Evolutionary conservation across 1,140 invertebrate genomes (phyloP).

Genomic region (Zaprionus ornatus): DNA sequence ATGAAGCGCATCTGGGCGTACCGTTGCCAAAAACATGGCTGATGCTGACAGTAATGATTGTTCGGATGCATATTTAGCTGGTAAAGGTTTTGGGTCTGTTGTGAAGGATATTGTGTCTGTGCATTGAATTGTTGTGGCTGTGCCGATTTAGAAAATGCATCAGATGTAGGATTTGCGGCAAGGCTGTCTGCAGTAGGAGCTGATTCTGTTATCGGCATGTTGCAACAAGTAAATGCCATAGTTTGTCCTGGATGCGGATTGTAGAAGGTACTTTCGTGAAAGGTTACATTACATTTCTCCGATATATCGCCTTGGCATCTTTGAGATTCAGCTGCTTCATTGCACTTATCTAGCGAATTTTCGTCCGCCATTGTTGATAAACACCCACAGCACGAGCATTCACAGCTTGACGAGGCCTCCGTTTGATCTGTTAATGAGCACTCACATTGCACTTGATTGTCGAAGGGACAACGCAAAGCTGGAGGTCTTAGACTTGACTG

Average conservation of each 20-base stretch:
- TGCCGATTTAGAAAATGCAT: background rate
- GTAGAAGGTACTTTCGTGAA: background rate
- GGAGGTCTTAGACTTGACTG: constrained; percentile 41
- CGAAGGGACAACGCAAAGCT: background rate
- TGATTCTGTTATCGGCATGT: background rate
- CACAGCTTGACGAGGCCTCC: background rate
- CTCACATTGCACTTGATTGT: background rate
- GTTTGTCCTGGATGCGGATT: background rate
- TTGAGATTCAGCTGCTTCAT: background rate
- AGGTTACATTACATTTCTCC: background rate
- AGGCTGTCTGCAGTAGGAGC: background rate
- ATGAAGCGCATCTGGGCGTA: constrained; percentile 66
- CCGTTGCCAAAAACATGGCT: constrained; percentile 42
- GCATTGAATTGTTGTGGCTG: background rate
- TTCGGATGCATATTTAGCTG: background rate
- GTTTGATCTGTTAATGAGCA: background rate
- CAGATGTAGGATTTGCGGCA: background rate
- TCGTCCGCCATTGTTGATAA: background rate
- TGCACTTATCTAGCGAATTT: background rate
- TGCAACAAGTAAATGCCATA: background rate
- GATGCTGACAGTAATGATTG: constrained; percentile 27
- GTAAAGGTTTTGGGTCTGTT: background rate
- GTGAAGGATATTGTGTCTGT: background rate
- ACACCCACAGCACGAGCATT: background rate
- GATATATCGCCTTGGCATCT: background rate